Evolutionary conservation across 2,888 invertebrate species (phyloP), one percentile per base, ranked within the genome.

Genomic region (Thumatha senex): DNA sequence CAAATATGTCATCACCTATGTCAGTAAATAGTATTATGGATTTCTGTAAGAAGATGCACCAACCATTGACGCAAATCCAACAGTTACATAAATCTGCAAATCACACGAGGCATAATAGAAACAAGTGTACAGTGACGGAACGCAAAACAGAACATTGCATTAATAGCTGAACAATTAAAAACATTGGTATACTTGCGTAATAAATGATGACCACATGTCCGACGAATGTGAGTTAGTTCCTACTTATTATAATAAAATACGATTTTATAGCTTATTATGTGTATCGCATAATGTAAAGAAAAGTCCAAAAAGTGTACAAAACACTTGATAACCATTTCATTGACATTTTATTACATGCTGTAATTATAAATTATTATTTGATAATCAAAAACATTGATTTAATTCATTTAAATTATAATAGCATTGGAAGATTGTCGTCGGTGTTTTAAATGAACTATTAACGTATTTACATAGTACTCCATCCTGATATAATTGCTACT

Each of bases 31-130:
- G 38, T 58, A 51, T 64, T 67, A 76, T 76, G 73, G 75, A 62
- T 70, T 66, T 68, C 78, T 78, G 79, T 69, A 80, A 7, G 76
- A 24, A 81, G 76, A 80, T 82, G 74, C 71, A 61, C 70, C 51
- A 61, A 57, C 60, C 71, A 78, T 78, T 83, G 84, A 84, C 84
- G 82, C 65, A 81, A 81, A 78, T 79, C 63, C 58, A 66, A 24
- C 18, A 68, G 72, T 73, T 65, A 67, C 60, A 72, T 74, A 24
- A 24, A 24, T 24, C 18, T 24, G 18, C 18, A 5, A 24, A 24
- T 24, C 18, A 64, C 66, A 64, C 68, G 65, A 51, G 70, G 72
- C 72, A 78, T 76, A 76, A 74, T 75, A 67, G 67, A 54, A 43
- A 51, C 49, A 45, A 48, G 70, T 61, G 51, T 66, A 71, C 68